Evolutionary conservation across 2,888 invertebrate species (phyloP).

Genomic region (Kryphioiulus occultus): DNA sequence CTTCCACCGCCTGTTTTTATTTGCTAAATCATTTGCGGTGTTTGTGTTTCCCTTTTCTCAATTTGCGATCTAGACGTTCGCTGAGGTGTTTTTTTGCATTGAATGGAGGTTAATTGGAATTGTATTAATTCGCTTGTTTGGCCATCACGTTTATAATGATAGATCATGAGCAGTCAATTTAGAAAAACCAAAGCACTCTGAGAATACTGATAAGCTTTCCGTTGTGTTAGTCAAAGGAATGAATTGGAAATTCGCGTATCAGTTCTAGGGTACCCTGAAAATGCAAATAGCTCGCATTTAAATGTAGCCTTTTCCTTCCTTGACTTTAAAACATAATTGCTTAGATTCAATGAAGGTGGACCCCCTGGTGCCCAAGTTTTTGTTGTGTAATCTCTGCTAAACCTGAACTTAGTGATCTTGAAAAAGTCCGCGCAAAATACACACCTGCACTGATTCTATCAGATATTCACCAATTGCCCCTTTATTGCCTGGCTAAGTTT

Average conservation of each 20-base stretch:
- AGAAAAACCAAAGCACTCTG: neutral
- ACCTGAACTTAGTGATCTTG: constrained; percentile 25
- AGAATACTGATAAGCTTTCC: neutral
- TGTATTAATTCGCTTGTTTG: constrained; percentile 35
- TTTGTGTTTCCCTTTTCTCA: neutral
- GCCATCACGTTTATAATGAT: constrained; percentile 31
- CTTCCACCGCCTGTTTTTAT: neutral
- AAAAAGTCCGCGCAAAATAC: neutral
- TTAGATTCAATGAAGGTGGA: constrained; percentile 3
- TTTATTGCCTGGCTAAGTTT: neutral
- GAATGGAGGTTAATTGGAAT: constrained; percentile 7
- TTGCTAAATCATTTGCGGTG: constrained; percentile 14
- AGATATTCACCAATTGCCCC: neutral
- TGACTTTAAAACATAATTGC: constrained; percentile 25
- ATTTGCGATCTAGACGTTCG: neutral
- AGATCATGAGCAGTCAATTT: neutral
- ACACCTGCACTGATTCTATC: neutral
- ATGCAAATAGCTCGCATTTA: constrained; percentile 19
- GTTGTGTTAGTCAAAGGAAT: neutral
- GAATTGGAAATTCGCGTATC: neutral
- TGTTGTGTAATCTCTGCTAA: neutral
- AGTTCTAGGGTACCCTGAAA: neutral
- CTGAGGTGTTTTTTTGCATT: neutral
- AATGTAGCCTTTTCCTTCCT: constrained; percentile 1
- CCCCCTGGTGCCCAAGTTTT: constrained; percentile 18